Evolutionary conservation across 2,888 invertebrate genomes (phyloP).

Genomic region (Chymomyza procnemis): DNA sequence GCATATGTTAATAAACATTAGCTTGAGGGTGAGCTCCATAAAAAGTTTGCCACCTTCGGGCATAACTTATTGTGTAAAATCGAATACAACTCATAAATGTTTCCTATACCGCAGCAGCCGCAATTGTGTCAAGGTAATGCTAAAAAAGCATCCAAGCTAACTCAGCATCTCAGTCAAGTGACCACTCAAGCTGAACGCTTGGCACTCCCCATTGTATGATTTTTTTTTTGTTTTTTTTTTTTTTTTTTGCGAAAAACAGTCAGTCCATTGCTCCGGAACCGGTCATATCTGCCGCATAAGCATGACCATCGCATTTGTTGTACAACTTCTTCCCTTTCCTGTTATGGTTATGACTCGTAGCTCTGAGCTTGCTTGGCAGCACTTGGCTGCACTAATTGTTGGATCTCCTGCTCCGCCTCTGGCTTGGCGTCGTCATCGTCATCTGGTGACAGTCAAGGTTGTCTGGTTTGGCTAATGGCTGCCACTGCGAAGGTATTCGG

Average conservation of each 20-base stretch:
- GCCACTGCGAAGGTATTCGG: slow-evolving; percentile 12
- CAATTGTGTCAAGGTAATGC: slow-evolving; percentile 42
- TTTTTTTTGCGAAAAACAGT: slow-evolving; percentile 28
- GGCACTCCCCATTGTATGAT: slow-evolving; percentile 1
- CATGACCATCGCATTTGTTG: slow-evolving; percentile 4
- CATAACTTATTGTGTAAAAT: slow-evolving; percentile 24
- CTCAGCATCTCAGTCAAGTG: neutral
- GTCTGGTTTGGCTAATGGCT: slow-evolving; percentile 49
- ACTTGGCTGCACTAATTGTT: slow-evolving; percentile 33
- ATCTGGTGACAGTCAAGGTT: slow-evolving; percentile 59
- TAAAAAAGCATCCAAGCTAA: neutral
- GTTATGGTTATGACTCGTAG: neutral
- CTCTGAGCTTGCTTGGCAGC: neutral
- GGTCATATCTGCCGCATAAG: slow-evolving; percentile 14
- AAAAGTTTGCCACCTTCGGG: slow-evolving; percentile 17
- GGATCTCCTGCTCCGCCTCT: neutral
- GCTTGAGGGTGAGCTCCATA: slow-evolving; percentile 41
- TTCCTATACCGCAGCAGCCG: slow-evolving; percentile 24
- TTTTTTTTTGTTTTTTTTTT: too few relatives aligned
- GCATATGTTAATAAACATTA: slow-evolving; percentile 59
- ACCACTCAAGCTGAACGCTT: slow-evolving; percentile 33
- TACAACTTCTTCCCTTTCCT: slow-evolving; percentile 18
- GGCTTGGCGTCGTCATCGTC: neutral
- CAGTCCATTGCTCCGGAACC: slow-evolving; percentile 13
- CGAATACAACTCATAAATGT: slow-evolving; percentile 33